phyloP scores from a whole-genome alignment of 2,797 vertebrate species.

The Onychomys leucogaster region DNA sequence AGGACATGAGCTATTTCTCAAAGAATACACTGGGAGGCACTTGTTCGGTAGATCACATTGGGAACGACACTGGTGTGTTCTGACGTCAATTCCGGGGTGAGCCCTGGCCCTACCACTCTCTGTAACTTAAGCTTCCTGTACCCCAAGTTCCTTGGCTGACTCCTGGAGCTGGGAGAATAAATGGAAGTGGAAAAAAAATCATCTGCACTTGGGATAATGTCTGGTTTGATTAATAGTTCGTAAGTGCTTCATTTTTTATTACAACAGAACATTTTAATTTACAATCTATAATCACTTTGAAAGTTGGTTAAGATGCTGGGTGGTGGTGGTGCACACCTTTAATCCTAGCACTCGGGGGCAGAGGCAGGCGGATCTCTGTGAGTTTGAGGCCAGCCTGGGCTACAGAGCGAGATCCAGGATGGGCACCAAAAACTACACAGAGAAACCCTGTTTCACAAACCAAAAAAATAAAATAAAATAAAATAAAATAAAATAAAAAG shows the following conservation, averaged over 20 bases:
- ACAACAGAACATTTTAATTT: conserved; percentile 7
- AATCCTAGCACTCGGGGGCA: too few relatives aligned
- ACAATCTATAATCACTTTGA: background rate
- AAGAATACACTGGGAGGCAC: background rate
- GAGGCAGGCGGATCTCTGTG: too few relatives aligned
- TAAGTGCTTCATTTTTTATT: background rate
- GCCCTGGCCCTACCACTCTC: background rate
- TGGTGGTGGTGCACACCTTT: too few relatives aligned
- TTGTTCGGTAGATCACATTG: background rate
- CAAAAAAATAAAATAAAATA: too few relatives aligned
- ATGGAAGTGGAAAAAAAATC: background rate
- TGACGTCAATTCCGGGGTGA: background rate
- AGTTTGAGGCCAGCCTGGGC: too few relatives aligned
- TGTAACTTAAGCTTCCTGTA: background rate
- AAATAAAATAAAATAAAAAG: too few relatives aligned
- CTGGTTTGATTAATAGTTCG: background rate
- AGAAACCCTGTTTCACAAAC: too few relatives aligned
- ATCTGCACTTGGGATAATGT: background rate
- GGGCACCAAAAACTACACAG: too few relatives aligned
- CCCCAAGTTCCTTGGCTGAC: background rate
- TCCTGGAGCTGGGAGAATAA: background rate
- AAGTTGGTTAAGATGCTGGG: background rate
- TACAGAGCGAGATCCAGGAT: too few relatives aligned
- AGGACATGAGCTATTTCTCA: background rate
- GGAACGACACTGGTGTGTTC: background rate